Evolutionary conservation across 2,113 vertebrate species (phyloP).

Genomic region (Bostrychus sinensis): DNA sequence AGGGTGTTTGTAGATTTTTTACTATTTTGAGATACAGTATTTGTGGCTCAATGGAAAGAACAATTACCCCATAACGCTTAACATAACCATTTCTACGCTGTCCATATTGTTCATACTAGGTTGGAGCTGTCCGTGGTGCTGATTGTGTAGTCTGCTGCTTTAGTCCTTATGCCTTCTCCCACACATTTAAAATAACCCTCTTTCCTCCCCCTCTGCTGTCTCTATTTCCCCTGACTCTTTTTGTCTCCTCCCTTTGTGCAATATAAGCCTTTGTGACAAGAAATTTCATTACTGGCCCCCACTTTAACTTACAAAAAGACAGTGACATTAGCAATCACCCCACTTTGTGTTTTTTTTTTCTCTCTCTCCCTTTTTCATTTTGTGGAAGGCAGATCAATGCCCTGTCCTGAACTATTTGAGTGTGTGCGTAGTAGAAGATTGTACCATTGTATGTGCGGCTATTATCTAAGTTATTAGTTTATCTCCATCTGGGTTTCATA

Average conservation of each 20-base stretch:
- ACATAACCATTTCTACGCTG: not conserved
- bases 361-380: constrained; percentile 6
- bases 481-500: constrained; percentile 66
- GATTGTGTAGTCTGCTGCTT: constrained; percentile 20
- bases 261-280: constrained; percentile 23
- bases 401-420: constrained; percentile 31
- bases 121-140: constrained; percentile 55
- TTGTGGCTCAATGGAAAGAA: no score
- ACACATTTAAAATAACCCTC: constrained; percentile 16
- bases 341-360: not conserved
- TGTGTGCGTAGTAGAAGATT: constrained; percentile 26
- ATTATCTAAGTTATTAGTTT: constrained; percentile 74
- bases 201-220: not conserved
- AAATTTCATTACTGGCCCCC: constrained; percentile 51
- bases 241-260: constrained; percentile 19
- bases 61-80: no score
- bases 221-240: constrained; percentile 13
- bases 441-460: constrained; percentile 36
- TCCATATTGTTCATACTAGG: not conserved
- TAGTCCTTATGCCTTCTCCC: constrained; percentile 6
- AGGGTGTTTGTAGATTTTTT: no score
- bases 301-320: constrained; percentile 53
- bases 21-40: no score
- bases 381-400: constrained; percentile 21
- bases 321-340: constrained; percentile 29